Evolutionary conservation across 2,888 invertebrate genomes (phyloP).

Genomic region (Gastrophysa polygoni): DNA sequence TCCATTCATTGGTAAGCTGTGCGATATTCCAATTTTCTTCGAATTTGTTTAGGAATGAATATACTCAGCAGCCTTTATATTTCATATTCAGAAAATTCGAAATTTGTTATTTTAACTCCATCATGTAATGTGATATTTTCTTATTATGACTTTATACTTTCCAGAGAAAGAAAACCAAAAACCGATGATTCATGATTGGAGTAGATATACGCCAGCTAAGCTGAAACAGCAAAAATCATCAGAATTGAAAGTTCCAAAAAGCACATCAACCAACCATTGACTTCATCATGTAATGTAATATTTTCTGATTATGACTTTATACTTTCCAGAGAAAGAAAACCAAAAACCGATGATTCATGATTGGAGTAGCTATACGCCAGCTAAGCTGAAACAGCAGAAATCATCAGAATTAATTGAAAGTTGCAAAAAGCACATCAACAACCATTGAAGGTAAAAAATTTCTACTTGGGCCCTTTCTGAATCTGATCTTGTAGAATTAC

Average conservation of each 20-base stretch:
- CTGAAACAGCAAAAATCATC: too few relatives aligned
- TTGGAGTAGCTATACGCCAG: slow-evolving; percentile 11
- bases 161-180: slow-evolving; percentile 6
- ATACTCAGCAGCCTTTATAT: neutral
- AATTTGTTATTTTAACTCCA: too few relatives aligned
- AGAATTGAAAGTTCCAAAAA: too few relatives aligned
- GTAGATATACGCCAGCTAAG: too few relatives aligned
- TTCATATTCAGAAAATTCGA: too few relatives aligned
- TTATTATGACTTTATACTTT: neutral
- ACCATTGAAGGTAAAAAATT: neutral
- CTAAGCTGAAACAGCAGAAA: neutral
- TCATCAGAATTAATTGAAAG: neutral
- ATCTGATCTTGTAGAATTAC: neutral
- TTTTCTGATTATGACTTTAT: neutral
- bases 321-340: slow-evolving; percentile 6
- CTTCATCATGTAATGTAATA: neutral
- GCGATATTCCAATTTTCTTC: too few relatives aligned
- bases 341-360: slow-evolving; percentile 1
- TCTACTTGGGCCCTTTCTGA: neutral
- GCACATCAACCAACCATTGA: too few relatives aligned
- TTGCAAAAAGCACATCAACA: neutral
- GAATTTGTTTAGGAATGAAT: neutral
- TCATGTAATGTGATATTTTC: too few relatives aligned
- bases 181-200: slow-evolving; percentile 8
- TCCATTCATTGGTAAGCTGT: neutral